These are phyloP conservation scores for Rapana venosa DNA, from an alignment of 2,888 invertebrate genomes.

Conservation along the genomic window DNA sequence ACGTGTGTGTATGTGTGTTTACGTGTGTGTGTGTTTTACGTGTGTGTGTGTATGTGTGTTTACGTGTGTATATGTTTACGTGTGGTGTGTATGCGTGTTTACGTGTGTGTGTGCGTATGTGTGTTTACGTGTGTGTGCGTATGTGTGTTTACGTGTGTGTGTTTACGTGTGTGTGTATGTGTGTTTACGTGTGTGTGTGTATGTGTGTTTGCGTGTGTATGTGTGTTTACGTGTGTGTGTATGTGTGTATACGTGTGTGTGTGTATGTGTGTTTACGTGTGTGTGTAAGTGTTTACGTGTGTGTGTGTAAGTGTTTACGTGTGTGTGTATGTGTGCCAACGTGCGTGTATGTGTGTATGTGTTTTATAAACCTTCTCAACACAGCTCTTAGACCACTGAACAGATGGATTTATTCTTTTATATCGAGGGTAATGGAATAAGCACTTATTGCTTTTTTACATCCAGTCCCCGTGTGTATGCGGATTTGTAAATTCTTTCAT, in stretches of 20 bases:
- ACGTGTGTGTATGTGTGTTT: too few relatives aligned
- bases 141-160: not conserved
- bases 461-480: too few relatives aligned
- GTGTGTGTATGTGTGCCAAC: too few relatives aligned
- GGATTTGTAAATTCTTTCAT: too few relatives aligned
- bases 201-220: not conserved
- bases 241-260: not conserved
- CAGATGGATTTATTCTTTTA: too few relatives aligned
- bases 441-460: too few relatives aligned
- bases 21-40: too few relatives aligned
- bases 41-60: not conserved
- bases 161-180: too few relatives aligned
- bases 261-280: conserved; percentile 3
- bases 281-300: not conserved
- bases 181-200: not conserved
- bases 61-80: not conserved
- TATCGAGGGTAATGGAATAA: too few relatives aligned
- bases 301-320: not conserved
- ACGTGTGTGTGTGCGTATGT: not conserved
- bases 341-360: not conserved
- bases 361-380: too few relatives aligned
- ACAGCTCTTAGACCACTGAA: too few relatives aligned
- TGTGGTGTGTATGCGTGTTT: too few relatives aligned
- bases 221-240: not conserved
- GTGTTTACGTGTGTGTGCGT: not conserved